Evolutionary conservation across 2,797 vertebrate genomes (phyloP), one percentile per base, ranked within the genome.

Genomic region (Sphaeramia orbicularis): DNA sequence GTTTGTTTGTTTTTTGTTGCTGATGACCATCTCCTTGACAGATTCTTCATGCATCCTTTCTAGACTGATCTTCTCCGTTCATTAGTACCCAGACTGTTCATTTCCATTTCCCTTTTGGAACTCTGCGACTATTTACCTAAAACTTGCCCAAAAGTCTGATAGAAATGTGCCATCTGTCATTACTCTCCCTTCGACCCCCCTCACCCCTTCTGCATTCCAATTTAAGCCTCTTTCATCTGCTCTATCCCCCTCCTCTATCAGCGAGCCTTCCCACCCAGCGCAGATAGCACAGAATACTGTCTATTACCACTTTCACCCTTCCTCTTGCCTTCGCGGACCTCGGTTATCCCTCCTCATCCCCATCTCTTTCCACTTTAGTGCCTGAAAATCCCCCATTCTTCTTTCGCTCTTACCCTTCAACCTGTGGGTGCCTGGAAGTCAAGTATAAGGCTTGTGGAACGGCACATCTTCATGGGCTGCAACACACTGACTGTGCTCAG

Each of bases 161-260:
- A 18, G 61, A 65, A 49, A 52, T 45, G 41, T 13, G 54, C 55
- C 47, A 69, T 44, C 57, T 19, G 51, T 41, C 64, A 40, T 58
- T 60, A 35, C 27, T 35, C 16, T 55, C 44, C 45, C 43, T 60
- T 40, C 51, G 37, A 75, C 57, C 68, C 65, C 21, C 2, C 21
- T 77, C 65, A 54, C 57, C 57, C 43, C 14, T 1, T 4, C 35
- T 48, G 30, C 57, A 54, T 65, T 74, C 63, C 47, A 62, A 53
- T 74, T 76, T 58, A 53, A 24, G 27, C 41, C 53, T 70, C 61
- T 70, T 69, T 74, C 49, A 37, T 41, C 48, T 32, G 6, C 59
- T 70, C 45, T 15, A 27, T 30, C 53, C 44, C 49, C 16, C 11
- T 30, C 21, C 38, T 67, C 57, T 51, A 21, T 57, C 57, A 49